Evolutionary conservation across 1,140 invertebrate genomes (phyloP), one percentile per base, ranked within the genome.

Genomic region (Apis dorsata): DNA sequence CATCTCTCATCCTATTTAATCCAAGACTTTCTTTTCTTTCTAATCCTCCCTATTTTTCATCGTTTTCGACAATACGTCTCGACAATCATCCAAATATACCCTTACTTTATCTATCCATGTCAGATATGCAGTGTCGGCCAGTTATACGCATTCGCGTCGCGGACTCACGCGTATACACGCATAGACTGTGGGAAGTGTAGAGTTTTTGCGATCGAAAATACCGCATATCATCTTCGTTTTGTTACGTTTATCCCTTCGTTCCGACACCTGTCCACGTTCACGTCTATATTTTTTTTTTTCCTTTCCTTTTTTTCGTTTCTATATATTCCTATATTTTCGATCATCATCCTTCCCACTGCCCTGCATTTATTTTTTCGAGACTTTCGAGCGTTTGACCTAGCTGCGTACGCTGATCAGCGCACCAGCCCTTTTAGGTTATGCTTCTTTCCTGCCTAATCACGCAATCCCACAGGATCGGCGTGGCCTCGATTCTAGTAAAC

Each of bases 381-480:
- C 28, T 49, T 34, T 34, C 3, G 19, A 17, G 19, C 34, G 10
- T 9, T 28, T 1, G 34, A 68, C 11, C 65, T 68, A 17, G 19
- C 65, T 28, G 44, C 28, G 63, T 53, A 68, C 44, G 66, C 21
- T 68, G 66, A 15, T 71, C 68, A n/a, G 24, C 68, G 15, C 69
- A 62, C 44, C 28, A 13, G 17, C 15, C 15, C 59, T 76, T 66
- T 59, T 81, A 76, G 72, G 72, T 75, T 81, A 76, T 81, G 19
- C 74, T 44, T 9, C 49, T 44, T 34, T n/a, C 17, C 7, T 55
- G 34, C 10, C 57, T 44, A 44, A 2, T 24, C 19, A 21, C 7
- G 13, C 7, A 21, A 28, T 62, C 57, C 44, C 28, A 21, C 53
- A 21, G 53, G 70, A 65, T 53, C 59, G 28, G 17, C 62, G 51